Base-by-base conservation (phyloP, 2,888 invertebrate species). In the Yponomeuta malinellus region DNA sequence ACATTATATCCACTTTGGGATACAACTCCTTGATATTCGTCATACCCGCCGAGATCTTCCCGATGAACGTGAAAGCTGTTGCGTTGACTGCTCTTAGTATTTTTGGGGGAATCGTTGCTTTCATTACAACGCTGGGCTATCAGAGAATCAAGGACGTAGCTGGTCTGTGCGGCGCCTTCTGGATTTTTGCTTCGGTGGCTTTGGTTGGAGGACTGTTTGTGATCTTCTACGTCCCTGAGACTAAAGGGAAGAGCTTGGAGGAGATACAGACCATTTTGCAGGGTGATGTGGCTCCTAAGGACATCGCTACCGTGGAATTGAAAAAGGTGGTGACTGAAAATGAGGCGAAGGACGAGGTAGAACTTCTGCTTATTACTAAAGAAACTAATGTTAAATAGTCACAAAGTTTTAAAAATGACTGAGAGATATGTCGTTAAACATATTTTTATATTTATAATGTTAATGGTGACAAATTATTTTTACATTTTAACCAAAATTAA, bases 231-330 rank as follows among this genome's bases (percentile, higher is more conserved):
- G 91, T 94, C 0, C 94, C 93, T 2, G 94, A 94, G 81, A 94
- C 94, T 0, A 93, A 90, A 74, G 93, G 93, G 0, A 93, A 93
- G 74, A 93, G 93, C 68, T 83, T 94, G 52, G 79, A 87, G 48
- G 93, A 94, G 72, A 93, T 94, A 69, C 93, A 93, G 76, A 84
- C 90, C 37, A 83, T 92, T 69, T 75, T 94, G 2, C 90, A 93
- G 74, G 90, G 90, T 2, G 79, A 59, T 15, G 6, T 15, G 81
- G 52, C 70, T 78, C 31, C 2, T 70, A 10, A 83, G 71, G 80
- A 81, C 69, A 77, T 76, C n/a, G 71, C 74, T 23, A 78, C 76
- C 52, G 77, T 15, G 63, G 63, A 77, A 67, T 63, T 77, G 48
- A 73, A 73, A 33, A 72, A 73, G 52, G 52, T 59, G 12, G 52